A percentile compares a stretch with the other conserved stretches of the same genome.
These are phyloP conservation scores for Caenorhabditis angaria DNA, from an alignment of 2,888 invertebrate genomes.

Conservation along the genomic window DNA sequence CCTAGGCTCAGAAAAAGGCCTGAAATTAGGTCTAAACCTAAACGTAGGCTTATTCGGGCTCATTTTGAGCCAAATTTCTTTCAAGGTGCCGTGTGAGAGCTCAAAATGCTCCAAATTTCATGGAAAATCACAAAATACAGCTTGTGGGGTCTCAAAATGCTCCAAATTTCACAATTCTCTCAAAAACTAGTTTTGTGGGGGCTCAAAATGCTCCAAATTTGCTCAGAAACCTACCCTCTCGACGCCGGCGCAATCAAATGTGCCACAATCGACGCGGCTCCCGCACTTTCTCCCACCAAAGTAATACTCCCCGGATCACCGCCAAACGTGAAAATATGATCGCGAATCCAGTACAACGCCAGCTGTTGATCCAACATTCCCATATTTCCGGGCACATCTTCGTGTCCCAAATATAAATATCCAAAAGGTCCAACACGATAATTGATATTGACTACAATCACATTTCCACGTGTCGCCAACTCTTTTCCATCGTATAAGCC, in stretches of 20 bases:
- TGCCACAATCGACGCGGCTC: constrained; percentile 81
- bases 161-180: background rate
- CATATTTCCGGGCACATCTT: constrained; percentile 86
- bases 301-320: constrained; percentile 85
- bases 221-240: constrained; percentile 39
- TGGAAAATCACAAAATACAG: constrained; percentile 2
- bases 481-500: constrained; percentile 74
- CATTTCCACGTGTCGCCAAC: constrained; percentile 84
- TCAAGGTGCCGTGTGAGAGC: background rate
- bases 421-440: constrained; percentile 86
- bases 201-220: background rate
- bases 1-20: too few species aligned
- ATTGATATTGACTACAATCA: constrained; percentile 87
- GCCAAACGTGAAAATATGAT: constrained; percentile 88
- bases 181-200: background rate
- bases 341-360: constrained; percentile 91
- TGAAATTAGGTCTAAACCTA: background rate
- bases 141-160: background rate
- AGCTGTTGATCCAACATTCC: constrained; percentile 91
- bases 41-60: too few species aligned
- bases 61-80: constrained; percentile 9
- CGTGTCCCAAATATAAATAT: constrained; percentile 85
- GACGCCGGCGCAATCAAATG: constrained; percentile 81
- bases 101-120: background rate
- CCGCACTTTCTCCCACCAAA: constrained; percentile 94